phyloP scores from a whole-genome alignment of 2,113 vertebrate genomes.

The Esox niger region DNA sequence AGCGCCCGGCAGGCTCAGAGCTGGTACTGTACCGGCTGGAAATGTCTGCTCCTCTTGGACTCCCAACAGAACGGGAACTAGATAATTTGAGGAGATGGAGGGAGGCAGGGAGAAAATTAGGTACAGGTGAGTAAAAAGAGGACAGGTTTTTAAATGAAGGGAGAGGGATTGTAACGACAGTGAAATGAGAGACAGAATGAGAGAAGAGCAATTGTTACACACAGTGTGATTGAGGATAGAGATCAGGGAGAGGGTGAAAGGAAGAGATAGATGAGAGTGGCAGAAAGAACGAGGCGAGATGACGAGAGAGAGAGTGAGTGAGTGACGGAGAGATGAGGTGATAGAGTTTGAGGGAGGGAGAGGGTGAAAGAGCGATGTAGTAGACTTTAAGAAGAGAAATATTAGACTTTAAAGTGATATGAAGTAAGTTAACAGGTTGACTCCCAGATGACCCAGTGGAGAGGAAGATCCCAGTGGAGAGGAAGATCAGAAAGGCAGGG shows the following conservation, averaged over 20 bases:
- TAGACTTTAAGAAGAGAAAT: no score
- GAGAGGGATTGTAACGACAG: background rate
- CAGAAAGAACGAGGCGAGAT: background rate
- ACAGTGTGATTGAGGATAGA: background rate
- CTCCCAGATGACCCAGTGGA: no score
- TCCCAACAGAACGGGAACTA: background rate
- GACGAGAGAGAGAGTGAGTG: background rate
- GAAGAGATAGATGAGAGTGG: slow-evolving; percentile 1
- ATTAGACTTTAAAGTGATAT: no score
- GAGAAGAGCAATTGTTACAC: background rate
- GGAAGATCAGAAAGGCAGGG: slow-evolving; percentile 6
- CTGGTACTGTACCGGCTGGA: no score
- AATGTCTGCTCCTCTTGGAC: no score
- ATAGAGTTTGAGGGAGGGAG: background rate
- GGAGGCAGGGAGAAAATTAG: background rate
- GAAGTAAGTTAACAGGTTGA: no score
- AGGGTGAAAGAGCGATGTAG: slow-evolving; percentile 6
- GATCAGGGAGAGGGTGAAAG: background rate
- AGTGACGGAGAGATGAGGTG: background rate
- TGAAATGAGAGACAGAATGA: background rate
- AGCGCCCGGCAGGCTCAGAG: slow-evolving; percentile 14
- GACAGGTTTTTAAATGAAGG: background rate
- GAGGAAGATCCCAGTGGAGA: no score
- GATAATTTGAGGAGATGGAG: background rate
- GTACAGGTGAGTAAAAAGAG: background rate